phyloP scores from a whole-genome alignment of 2,888 invertebrate genomes.

The Drosophila phalerata region DNA sequence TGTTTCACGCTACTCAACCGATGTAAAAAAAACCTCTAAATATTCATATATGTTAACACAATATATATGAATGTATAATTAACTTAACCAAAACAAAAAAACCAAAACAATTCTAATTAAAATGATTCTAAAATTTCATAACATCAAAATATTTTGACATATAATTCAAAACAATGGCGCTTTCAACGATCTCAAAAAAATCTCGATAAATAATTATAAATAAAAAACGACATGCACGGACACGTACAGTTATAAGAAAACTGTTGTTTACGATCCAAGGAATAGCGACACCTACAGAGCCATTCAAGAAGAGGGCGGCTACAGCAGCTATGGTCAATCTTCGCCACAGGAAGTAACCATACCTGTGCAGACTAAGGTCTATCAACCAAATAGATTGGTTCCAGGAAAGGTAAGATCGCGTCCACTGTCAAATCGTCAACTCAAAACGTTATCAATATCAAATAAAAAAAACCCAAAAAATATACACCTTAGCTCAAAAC shows the following conservation, averaged over 20 bases:
- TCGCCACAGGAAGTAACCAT: constrained; percentile 89
- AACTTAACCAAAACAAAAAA: constrained; percentile 64
- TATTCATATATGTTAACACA: constrained; percentile 52
- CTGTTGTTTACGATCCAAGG: constrained; percentile 93
- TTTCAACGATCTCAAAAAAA: constrained; percentile 69
- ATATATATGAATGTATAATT: constrained; percentile 59
- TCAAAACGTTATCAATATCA: constrained; percentile 40
- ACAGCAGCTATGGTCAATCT: constrained; percentile 88
- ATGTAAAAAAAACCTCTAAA: constrained; percentile 74
- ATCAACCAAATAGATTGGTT: constrained; percentile 87
- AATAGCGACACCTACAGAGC: constrained; percentile 95
- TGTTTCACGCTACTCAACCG: constrained; percentile 81
- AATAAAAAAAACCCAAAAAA: constrained; percentile 1
- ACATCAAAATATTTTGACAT: constrained; percentile 57
- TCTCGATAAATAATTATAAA: constrained; percentile 26
- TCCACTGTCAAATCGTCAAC: constrained; percentile 59
- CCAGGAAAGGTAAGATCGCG: constrained; percentile 87
- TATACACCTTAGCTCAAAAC: constrained; percentile 38
- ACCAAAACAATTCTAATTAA: constrained; percentile 37
- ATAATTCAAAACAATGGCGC: constrained; percentile 53
- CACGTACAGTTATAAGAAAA: constrained; percentile 87
- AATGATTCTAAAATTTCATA: constrained; percentile 63
- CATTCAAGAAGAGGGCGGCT: constrained; percentile 89
- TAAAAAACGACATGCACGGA: constrained; percentile 49
- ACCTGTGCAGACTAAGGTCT: constrained; percentile 92